A percentile compares a stretch with the other conserved stretches of the same genome.
Conservation (phyloP, 2,797 vertebrate species). For the Bucorvus abyssinicus region DNA sequence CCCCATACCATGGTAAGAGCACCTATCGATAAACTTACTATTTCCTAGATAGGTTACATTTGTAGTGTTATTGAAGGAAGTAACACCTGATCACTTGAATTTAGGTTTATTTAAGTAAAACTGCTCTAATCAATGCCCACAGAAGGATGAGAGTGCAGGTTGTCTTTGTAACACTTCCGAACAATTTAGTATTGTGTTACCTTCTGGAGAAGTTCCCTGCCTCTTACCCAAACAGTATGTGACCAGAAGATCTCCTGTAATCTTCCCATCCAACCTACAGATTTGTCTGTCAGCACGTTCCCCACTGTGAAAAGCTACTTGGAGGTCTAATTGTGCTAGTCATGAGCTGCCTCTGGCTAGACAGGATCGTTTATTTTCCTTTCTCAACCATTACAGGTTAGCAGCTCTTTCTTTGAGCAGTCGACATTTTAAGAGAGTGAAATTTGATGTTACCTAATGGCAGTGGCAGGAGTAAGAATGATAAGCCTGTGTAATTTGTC, state of each 20-base stretch:
- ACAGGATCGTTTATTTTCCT: neutral
- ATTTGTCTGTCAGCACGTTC: neutral
- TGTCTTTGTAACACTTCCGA: neutral
- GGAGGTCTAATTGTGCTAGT: neutral
- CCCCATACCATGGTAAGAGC: neutral
- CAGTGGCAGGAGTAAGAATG: neutral
- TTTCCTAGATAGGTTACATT: neutral
- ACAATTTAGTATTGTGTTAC: neutral
- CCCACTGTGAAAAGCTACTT: neutral
- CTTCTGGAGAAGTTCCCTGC: neutral
- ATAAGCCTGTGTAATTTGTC: neutral
- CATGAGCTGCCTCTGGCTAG: neutral
- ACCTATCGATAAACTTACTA: neutral
- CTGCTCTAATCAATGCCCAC: neutral
- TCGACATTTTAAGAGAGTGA: neutral
- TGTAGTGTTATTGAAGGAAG: neutral
- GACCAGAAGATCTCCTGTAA: neutral
- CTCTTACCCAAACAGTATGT: neutral
- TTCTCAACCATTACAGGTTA: neutral
- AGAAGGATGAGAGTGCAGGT: neutral
- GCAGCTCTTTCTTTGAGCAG: neutral
- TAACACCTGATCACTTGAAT: neutral
- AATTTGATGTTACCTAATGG: neutral
- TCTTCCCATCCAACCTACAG: neutral
- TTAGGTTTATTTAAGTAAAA: neutral